phyloP scores from a whole-genome alignment of 1,140 invertebrate genomes.

The Calephelis nemesis region DNA sequence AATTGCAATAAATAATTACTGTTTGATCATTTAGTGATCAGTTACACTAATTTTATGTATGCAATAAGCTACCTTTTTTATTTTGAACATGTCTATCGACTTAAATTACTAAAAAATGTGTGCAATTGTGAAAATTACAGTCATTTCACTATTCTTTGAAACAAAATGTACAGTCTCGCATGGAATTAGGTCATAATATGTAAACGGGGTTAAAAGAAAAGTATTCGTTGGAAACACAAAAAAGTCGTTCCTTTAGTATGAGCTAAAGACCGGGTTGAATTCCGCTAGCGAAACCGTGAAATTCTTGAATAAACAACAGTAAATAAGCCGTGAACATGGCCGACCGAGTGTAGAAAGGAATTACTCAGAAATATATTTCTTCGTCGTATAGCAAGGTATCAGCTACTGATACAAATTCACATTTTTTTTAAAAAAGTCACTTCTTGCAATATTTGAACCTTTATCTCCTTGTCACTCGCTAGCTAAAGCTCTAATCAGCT shows the following conservation, averaged over 20 bases:
- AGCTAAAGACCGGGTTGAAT: slow-evolving; percentile 21
- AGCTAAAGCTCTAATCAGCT: no score
- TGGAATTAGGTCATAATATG: slow-evolving; percentile 45
- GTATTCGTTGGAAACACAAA: slow-evolving; percentile 46
- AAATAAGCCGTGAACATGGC: background rate
- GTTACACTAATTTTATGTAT: no score
- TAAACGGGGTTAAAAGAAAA: slow-evolving; percentile 52
- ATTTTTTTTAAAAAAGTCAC: no score
- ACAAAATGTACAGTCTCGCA: slow-evolving; percentile 30
- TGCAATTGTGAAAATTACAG: background rate
- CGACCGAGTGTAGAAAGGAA: background rate
- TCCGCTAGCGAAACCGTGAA: slow-evolving; percentile 32
- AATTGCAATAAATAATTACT: no score
- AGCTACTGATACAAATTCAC: no score
- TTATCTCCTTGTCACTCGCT: no score
- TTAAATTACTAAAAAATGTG: background rate
- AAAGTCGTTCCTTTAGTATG: slow-evolving; percentile 30
- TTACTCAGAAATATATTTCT: slow-evolving; percentile 13
- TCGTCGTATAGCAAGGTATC: no score
- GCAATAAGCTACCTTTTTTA: background rate
- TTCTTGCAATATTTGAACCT: no score
- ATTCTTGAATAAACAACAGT: slow-evolving; percentile 29
- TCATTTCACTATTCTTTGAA: slow-evolving; percentile 6
- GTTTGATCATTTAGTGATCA: no score
- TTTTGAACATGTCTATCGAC: no score